phyloP scores from a whole-genome alignment of 2,113 vertebrate genomes.

The Hippoglossus stenolepis region DNA sequence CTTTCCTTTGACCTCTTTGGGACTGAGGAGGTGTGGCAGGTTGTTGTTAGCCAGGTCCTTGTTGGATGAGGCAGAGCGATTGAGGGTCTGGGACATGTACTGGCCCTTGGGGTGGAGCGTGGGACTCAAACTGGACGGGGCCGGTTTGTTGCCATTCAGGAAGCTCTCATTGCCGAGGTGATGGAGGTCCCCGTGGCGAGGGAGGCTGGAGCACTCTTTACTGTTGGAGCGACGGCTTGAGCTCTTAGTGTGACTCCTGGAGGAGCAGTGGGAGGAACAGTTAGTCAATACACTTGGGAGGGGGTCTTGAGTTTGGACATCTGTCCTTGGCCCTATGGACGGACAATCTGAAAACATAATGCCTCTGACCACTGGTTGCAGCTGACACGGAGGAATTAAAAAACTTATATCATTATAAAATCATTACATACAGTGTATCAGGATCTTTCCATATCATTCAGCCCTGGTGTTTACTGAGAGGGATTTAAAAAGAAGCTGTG shows the following conservation, averaged over 20 bases:
- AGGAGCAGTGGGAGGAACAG: conserved; percentile 4
- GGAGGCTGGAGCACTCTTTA: conserved; percentile 93
- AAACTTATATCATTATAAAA: too few species aligned
- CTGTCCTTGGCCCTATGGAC: too few species aligned
- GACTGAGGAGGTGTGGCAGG: conserved; percentile 96
- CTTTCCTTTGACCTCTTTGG: conserved; percentile 94
- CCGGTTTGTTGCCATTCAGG: conserved; percentile 92
- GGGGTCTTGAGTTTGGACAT: too few species aligned
- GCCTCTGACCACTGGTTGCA: too few species aligned
- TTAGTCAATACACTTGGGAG: too few species aligned
- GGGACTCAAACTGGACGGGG: conserved; percentile 90
- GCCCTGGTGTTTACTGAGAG: background rate
- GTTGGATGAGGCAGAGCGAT: conserved; percentile 88
- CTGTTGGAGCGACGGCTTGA: conserved; percentile 92
- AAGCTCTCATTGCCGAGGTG: conserved; percentile 91
- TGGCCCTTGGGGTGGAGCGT: conserved; percentile 91
- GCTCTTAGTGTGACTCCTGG: conserved; percentile 94
- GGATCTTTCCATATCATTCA: background rate
- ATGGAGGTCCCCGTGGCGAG: conserved; percentile 92
- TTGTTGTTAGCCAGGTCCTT: conserved; percentile 96
- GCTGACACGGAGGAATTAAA: too few species aligned
- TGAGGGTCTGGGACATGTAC: conserved; percentile 88
- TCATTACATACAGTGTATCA: background rate
- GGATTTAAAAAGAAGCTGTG: background rate
- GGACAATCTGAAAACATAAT: too few species aligned